Evolutionary conservation across 2,113 vertebrate genomes (phyloP).

Genomic region (Tachuris rubrigastra): DNA sequence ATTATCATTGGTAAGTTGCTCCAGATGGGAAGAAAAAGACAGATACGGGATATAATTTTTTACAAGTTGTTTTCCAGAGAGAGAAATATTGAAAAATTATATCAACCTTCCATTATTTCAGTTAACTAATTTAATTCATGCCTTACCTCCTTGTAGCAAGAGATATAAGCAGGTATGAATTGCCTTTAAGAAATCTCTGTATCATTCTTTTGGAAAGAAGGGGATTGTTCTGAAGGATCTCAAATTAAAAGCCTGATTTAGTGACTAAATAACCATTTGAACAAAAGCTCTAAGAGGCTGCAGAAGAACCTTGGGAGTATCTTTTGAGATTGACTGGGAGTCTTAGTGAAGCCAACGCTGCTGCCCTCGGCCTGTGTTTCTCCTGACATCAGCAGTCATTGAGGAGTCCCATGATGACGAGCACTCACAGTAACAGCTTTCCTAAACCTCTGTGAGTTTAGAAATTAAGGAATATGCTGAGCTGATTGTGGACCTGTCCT

Average conservation of each 20-base stretch:
- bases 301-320: conserved; percentile 25
- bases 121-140: background rate
- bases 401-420: background rate
- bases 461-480: background rate
- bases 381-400: background rate
- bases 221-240: background rate
- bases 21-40: background rate
- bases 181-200: background rate
- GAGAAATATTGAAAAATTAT: background rate
- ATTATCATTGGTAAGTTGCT: background rate
- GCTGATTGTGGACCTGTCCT: background rate
- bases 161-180: background rate
- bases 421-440: background rate
- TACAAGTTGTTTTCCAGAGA: background rate
- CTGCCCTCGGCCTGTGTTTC: background rate
- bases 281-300: conserved; percentile 20
- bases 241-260: conserved; percentile 9
- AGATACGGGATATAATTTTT: background rate
- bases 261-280: conserved; percentile 39
- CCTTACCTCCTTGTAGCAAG: background rate
- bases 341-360: conserved; percentile 28
- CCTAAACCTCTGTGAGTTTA: background rate
- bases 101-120: background rate
- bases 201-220: background rate
- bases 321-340: conserved; percentile 22